These are phyloP conservation scores for Gryllus longicercus DNA, from an alignment of 2,888 invertebrate species.

Conservation along the genomic window DNA sequence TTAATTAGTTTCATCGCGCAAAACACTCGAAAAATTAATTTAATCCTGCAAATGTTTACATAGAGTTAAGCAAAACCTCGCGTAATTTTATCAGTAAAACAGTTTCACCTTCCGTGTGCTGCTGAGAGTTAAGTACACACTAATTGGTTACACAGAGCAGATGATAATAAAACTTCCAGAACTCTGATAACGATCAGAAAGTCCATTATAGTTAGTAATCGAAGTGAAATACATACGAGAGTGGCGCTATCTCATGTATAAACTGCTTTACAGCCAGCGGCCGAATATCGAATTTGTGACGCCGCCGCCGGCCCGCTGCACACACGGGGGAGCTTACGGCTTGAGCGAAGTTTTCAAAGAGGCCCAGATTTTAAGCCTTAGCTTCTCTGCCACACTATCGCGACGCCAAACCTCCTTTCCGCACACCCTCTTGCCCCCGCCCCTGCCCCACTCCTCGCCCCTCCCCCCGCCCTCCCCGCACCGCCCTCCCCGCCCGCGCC, in stretches of 20 bases:
- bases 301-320: not conserved
- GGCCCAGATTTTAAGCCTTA: not conserved
- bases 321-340: not conserved
- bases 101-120: not conserved
- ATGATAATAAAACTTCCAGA: not conserved
- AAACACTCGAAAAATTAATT: conserved; percentile 2
- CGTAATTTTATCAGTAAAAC: not conserved
- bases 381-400: not conserved
- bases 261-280: not conserved
- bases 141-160: conserved; percentile 1
- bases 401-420: not conserved
- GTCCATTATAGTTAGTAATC: conserved; percentile 17
- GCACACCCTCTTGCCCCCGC: not conserved
- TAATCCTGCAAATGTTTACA: not conserved
- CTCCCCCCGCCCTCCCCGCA: not conserved
- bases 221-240: not conserved
- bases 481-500: not conserved
- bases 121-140: not conserved
- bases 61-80: not conserved
- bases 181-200: not conserved
- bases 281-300: not conserved
- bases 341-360: not conserved
- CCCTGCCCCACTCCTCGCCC: not conserved
- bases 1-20: not conserved
- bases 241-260: not conserved